Evolutionary conservation across 1,140 invertebrate species (phyloP), one percentile per base, ranked within the genome.

Genomic region (Limonius californicus): DNA sequence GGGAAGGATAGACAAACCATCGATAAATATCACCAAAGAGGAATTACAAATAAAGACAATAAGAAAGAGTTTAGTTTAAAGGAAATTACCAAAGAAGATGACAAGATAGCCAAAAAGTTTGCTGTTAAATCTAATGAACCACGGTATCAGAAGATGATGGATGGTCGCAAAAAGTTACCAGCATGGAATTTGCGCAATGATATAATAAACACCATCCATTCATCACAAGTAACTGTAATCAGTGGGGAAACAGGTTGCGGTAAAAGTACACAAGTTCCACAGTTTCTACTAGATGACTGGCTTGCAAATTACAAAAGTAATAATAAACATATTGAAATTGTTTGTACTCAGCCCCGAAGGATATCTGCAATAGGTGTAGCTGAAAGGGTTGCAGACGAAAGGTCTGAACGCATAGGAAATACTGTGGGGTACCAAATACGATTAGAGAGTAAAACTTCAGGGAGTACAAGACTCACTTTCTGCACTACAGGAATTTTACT

Each of bases 281-380:
- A 98, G 76, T 97, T 89, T 72, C 89, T 98, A 65, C 74, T 97
- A 12, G 92, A 97, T 75, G 80, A 90, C 69, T 94, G 85, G 85
- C 65, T 84, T 11, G 67, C 74, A 0, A 80, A 79, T 54, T 80
- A 77, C 61, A 66, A 73, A 16, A 70, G 72, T 20, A 75, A 76
- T 11, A 73, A 76, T 14, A 68, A 78, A 11, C 82, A 89, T 66
- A 84, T 89, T 32, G 88, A 91, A 72, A 92, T 98, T 62, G 82
- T 97, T 43, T 95, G 93, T 68, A 97, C 95, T 0, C 94, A 98
- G 74, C 95, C 96, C 0, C 82, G 95, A 56, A 82, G 94, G 65
- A 89, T 99, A 69, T 94, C 95, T 19, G 94, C 95, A 14, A 89
- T 97, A 64, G 91, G 92, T 50, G 89, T 98, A 0, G 92, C 95